Base-by-base conservation (phyloP, 2,888 invertebrate species). In the Microctonus hyperodae region DNA sequence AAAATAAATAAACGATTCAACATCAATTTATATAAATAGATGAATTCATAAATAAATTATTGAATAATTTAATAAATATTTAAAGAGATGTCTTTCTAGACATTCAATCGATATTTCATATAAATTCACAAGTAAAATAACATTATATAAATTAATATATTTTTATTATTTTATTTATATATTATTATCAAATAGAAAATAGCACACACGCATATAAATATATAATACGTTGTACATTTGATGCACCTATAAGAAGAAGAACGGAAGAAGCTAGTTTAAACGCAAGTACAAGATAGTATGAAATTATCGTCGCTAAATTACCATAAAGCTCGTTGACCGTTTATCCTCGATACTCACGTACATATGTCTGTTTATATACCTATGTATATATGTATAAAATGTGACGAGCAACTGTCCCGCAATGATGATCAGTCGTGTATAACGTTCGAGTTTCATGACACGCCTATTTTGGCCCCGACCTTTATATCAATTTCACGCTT, bases 401-500 rank as follows among this genome's bases (percentile, higher is more conserved):
- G n/a, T n/a, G n/a, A n/a, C 16, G 16, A 33, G 33, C 40, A 9
- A 25, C 3, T 25, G 37, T 50, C 53, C 53, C 53, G 48, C 61
- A 61, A 61, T 61, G 35, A 61, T 61, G 50, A 61, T 44, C 44
- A 37, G 44, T 40, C 4, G 40, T n/a, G 40, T 40, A 40, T n/a
- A n/a, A 44, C 40, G 44, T 16, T 59, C 22, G 20, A 57, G 57
- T 37, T 57, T 11, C n/a, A 44, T n/a, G 44, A 57, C 37, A 59
- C 59, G 57, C 57, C 37, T 57, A 35, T 16, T 57, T 35, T n/a
- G 11, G 13, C 59, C 22, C 13, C 61, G 48, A 33, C 61, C 35
- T 61, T 61, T 50, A 51, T 35, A 50, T 31, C 61, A 61, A 61
- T 61, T 61, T 61, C 61, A 61, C 51, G 61, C 61, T 51, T 22